Evolutionary conservation across 1,140 invertebrate species (phyloP), one percentile per base, ranked within the genome.

Genomic region (Samia ricini): DNA sequence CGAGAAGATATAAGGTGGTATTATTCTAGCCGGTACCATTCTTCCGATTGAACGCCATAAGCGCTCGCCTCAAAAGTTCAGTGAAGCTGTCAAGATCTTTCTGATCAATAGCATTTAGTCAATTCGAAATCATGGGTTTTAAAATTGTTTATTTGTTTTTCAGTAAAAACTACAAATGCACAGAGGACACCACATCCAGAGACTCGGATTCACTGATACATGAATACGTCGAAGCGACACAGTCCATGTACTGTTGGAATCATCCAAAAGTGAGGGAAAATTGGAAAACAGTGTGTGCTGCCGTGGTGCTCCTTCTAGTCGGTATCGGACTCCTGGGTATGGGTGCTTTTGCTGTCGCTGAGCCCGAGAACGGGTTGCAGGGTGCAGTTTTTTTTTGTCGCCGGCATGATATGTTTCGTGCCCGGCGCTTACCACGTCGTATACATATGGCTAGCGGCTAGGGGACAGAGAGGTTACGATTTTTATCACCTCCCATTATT

Each of bases 241-340:
- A 94, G 69, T 92, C 93, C 64, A 87, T 91, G 21, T 91, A 95
- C 64, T 96, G 95, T 91, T 96, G 95, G 92, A 93, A 93, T 50
- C 95, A 97, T 87, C 96, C 96, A 1, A 96, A 96, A 90, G 94
- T 97, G 22, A 88, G 93, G 69, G 95, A 97, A 79, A 96, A 97
- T 80, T 96, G 95, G 95, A 94, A 95, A 79, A 95, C 96, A 69
- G 95, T 97, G 4, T 91, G 95, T 66, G 95, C 95, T 24, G 95
- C 95, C 6, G 94, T 95, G 64, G 93, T 94, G 56, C 88, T 97
- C 26, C 90, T 96, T 0, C 78, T 96, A 20, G 93, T 96, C 18
- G 95, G 96, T 73, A 91, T 94, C n/a, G 95, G 95, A 23, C 90
- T 96, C 8, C 91, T 96, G 56, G 91, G 93, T 18, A 95, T 95